Evolutionary conservation across 2,113 vertebrate species (phyloP).

Genomic region (Ciconia stormi): DNA sequence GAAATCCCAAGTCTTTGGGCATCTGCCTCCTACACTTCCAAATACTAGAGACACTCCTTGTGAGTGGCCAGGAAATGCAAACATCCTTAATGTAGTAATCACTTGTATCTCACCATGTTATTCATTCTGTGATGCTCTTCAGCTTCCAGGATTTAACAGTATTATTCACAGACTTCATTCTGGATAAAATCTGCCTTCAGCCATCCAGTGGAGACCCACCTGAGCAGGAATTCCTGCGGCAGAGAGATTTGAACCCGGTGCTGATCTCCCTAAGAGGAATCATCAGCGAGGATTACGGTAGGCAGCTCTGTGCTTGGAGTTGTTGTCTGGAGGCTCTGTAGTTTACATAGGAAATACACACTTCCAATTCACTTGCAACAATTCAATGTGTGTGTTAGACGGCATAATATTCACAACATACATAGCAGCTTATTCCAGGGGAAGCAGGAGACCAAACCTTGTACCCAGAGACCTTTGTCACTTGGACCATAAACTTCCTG

Average conservation of each 20-base stretch:
- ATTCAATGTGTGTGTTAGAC: background rate
- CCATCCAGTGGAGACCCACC: background rate
- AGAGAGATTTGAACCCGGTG: background rate
- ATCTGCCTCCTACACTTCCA: background rate
- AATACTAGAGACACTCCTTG: fast-evolving
- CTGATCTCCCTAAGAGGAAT: background rate
- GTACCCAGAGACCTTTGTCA: background rate
- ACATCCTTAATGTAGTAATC: background rate
- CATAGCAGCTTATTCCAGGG: background rate
- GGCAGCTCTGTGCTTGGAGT: background rate
- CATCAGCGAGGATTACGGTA: background rate
- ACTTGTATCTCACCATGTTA: background rate
- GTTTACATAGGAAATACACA: background rate
- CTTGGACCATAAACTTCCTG: background rate
- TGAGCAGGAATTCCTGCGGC: background rate
- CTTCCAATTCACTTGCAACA: background rate
- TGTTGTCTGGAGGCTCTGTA: background rate
- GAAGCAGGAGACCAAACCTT: background rate
- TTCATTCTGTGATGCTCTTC: background rate
- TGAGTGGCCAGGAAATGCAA: background rate
- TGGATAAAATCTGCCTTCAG: background rate
- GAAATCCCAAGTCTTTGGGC: background rate
- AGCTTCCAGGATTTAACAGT: background rate
- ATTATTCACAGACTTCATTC: background rate
- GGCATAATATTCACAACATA: background rate